Evolutionary conservation across 2,888 invertebrate genomes (phyloP).

Genomic region (Buathra laborator): DNA sequence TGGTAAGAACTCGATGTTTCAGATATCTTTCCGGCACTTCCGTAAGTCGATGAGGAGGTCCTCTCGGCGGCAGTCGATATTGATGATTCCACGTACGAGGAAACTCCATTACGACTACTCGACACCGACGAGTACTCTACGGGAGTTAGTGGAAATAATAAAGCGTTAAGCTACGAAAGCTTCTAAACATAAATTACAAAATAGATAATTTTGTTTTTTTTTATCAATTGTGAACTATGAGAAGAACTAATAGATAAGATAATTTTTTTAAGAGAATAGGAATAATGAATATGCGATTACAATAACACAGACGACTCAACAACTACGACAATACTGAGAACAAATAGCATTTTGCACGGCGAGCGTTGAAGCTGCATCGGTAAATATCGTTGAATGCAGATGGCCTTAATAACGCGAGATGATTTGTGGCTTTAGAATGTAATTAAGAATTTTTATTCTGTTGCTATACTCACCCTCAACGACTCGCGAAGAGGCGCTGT

Average conservation of each 20-base stretch:
- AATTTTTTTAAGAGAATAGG: background rate
- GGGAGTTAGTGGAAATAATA: slow-evolving; percentile 54
- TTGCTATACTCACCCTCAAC: slow-evolving; percentile 86
- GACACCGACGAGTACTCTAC: slow-evolving; percentile 84
- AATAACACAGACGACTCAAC: slow-evolving; percentile 24
- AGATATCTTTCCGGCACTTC: slow-evolving; percentile 74
- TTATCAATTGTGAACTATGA: slow-evolving; percentile 13
- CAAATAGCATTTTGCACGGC: slow-evolving; percentile 26
- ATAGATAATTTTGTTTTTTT: slow-evolving; percentile 1
- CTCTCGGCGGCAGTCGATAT: slow-evolving; percentile 74
- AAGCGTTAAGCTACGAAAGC: slow-evolving; percentile 54
- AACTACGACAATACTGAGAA: slow-evolving; percentile 25
- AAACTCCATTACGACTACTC: slow-evolving; percentile 81
- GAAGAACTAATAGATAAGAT: background rate
- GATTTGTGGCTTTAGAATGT: slow-evolving; percentile 24
- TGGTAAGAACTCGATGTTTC: slow-evolving; percentile 77
- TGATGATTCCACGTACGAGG: slow-evolving; percentile 82
- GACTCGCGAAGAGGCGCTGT: slow-evolving; percentile 88
- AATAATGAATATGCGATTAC: slow-evolving; percentile 42
- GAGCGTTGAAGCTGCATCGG: slow-evolving; percentile 9
- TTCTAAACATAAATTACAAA: background rate
- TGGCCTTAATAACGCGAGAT: slow-evolving; percentile 30
- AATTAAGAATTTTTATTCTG: slow-evolving; percentile 9
- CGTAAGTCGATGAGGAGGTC: slow-evolving; percentile 73
- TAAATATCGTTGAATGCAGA: slow-evolving; percentile 27